Percentiles rank a stretch among this genome's conserved stretches.
phyloP scores from a whole-genome alignment of 53 echinoderm and acorn worm genomes.

The Holothuria leucospilota region DNA sequence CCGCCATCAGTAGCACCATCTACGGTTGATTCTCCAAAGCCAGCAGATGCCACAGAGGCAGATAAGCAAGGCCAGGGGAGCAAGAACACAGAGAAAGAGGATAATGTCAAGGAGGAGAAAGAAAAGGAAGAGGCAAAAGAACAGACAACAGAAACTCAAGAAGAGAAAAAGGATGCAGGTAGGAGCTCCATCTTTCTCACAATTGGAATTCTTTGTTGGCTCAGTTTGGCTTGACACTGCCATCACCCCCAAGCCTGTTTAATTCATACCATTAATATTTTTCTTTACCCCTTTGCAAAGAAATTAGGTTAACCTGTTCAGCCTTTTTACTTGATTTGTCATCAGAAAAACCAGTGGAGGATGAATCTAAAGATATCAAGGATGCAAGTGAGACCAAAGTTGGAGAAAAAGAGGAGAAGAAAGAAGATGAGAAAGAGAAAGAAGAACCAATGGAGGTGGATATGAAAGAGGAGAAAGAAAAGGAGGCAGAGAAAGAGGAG shows the following conservation, averaged over 20 bases:
- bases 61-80: not conserved
- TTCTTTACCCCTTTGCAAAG: too few relatives aligned
- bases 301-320: too few relatives aligned
- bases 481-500: conserved; percentile 9
- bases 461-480: conserved; percentile 14
- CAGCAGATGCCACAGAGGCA: conserved; percentile 59
- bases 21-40: conserved; percentile 41
- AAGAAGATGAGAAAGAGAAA: conserved; percentile 8
- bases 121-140: conserved; percentile 16
- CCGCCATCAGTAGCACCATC: conserved; percentile 14
- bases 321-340: too few relatives aligned
- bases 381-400: conserved; percentile 35
- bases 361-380: not conserved
- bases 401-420: conserved; percentile 49
- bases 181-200: not conserved
- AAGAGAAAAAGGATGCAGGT: conserved; percentile 15
- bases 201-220: too few relatives aligned
- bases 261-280: too few relatives aligned
- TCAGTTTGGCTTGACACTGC: too few relatives aligned
- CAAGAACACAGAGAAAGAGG: not conserved
- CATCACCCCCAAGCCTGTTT: too few relatives aligned
- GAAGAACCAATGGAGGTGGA: conserved; percentile 1
- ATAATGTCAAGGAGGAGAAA: conserved; percentile 42
- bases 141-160: conserved; percentile 5
- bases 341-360: not conserved